These are phyloP conservation scores for Drosophila mojavensis DNA, from an alignment of 1,140 invertebrate genomes.

Conservation along the genomic window DNA sequence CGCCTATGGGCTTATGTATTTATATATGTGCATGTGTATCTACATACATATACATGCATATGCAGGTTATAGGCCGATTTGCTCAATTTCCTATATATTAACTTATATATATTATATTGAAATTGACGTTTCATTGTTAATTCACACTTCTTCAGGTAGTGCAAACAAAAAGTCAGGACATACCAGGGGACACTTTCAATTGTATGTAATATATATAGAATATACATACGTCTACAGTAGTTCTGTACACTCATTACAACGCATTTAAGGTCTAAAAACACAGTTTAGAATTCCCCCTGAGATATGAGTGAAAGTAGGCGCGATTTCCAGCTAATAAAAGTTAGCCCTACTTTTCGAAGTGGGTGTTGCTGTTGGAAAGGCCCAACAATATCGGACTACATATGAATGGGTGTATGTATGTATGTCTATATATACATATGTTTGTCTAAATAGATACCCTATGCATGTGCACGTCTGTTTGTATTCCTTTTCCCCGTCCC, in stretches of 20 bases:
- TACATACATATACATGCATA: neutral
- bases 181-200: neutral
- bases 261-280: constrained; percentile 49
- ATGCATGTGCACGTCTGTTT: constrained; percentile 16
- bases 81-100: constrained; percentile 23
- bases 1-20: neutral
- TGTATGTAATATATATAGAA: neutral
- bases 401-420: neutral
- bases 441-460: neutral
- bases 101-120: constrained; percentile 5
- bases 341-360: constrained; percentile 15
- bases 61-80: constrained; percentile 10
- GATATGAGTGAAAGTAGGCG: constrained; percentile 40
- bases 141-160: neutral
- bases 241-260: constrained; percentile 17
- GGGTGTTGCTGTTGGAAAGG: constrained; percentile 25
- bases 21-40: neutral
- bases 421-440: neutral
- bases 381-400: neutral
- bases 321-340: constrained; percentile 55
- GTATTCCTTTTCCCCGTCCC: constrained; percentile 24
- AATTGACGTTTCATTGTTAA: constrained; percentile 14
- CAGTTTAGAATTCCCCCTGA: constrained; percentile 67
- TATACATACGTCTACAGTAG: neutral
- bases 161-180: too few species aligned